phyloP scores from a whole-genome alignment of 1,140 invertebrate genomes.

The Steinernema feltiae region DNA sequence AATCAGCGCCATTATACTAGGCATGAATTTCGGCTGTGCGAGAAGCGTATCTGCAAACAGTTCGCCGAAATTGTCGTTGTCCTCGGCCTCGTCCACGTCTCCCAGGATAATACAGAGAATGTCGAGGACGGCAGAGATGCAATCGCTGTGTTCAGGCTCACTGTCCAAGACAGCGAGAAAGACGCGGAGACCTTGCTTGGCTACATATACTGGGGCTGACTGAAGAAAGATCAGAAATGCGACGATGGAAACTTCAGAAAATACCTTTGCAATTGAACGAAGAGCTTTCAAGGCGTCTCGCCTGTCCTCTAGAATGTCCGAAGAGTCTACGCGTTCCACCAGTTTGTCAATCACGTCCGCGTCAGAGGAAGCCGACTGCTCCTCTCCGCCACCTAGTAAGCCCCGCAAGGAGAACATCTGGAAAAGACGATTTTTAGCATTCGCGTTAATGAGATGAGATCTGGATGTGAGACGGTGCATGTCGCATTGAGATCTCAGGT shows the following conservation, averaged over 20 bases:
- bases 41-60: constrained; percentile 98
- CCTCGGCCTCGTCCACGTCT: constrained; percentile 63
- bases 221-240: too few species aligned
- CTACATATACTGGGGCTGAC: constrained; percentile 88
- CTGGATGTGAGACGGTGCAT: too few species aligned
- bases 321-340: constrained; percentile 81
- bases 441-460: too few species aligned
- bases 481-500: too few species aligned
- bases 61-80: constrained; percentile 68
- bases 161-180: constrained; percentile 67
- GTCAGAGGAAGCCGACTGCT: constrained; percentile 32
- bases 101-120: constrained; percentile 83
- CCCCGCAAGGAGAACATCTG: constrained; percentile 51
- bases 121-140: constrained; percentile 81
- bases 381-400: constrained; percentile 47
- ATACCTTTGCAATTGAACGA: constrained; percentile 76
- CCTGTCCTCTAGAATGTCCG: constrained; percentile 84
- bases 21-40: constrained; percentile 80
- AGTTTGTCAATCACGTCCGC: constrained; percentile 71
- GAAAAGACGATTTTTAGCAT: background rate
- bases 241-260: too few species aligned
- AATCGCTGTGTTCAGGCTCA: constrained; percentile 80
- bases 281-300: constrained; percentile 90
- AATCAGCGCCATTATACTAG: constrained; percentile 75
- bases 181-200: constrained; percentile 84